Evolutionary conservation across 92 coral and sea anemone genomes (phyloP).

Genomic region (Pocillopora meandrina): DNA sequence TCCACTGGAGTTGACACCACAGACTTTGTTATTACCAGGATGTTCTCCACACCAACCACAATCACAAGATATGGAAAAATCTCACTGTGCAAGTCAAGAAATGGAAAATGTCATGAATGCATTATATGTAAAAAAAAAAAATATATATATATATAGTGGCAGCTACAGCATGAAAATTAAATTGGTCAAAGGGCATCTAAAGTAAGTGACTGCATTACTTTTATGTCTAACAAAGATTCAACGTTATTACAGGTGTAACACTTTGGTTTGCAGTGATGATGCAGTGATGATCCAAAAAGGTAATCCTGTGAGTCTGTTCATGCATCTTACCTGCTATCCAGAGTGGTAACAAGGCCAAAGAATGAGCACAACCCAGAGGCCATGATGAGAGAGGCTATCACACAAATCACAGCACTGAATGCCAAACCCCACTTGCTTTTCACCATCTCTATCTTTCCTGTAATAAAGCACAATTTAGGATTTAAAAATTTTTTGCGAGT

Average conservation of each 20-base stretch:
- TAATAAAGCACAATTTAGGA: not conserved
- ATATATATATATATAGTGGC: not conserved
- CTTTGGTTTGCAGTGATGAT: too few relatives aligned
- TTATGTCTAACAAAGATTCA: too few relatives aligned
- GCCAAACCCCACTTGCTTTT: slow-evolving; percentile 97
- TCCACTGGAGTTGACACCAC: slow-evolving; percentile 95
- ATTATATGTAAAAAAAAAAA: not conserved
- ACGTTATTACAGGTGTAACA: too few relatives aligned
- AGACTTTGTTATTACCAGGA: slow-evolving; percentile 92
- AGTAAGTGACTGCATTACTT: too few relatives aligned
- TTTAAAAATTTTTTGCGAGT: not conserved
- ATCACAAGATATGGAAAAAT: slow-evolving; percentile 95
- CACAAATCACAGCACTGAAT: slow-evolving; percentile 95
- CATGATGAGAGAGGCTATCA: slow-evolving; percentile 93
- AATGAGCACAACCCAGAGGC: slow-evolving; percentile 93
- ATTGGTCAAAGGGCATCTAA: too few relatives aligned
- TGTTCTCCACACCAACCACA: slow-evolving; percentile 95
- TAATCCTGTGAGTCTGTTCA: not conserved
- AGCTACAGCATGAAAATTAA: too few relatives aligned
- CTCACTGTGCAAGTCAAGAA: slow-evolving; percentile 63
- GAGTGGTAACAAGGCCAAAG: slow-evolving; percentile 95
- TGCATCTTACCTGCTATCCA: slow-evolving; percentile 87
- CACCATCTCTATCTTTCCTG: slow-evolving; percentile 98
- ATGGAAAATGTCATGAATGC: not conserved
- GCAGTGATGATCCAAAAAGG: not conserved